phyloP scores from a whole-genome alignment of 2,113 vertebrate species.

The Porphyrio hochstetteri region DNA sequence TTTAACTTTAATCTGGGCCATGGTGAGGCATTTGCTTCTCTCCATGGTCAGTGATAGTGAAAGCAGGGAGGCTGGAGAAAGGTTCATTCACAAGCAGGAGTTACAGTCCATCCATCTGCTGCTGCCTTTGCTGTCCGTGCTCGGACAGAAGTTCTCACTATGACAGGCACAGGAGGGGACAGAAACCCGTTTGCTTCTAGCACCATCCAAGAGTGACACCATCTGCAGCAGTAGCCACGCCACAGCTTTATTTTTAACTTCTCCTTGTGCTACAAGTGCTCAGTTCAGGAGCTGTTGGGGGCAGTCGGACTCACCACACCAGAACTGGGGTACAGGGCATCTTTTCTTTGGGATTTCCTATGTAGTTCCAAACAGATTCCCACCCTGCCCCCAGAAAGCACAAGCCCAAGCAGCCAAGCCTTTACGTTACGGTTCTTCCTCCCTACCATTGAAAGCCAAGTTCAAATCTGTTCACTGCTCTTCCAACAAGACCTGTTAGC shows the following conservation, averaged over 20 bases:
- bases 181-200: background rate
- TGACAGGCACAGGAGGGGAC: background rate
- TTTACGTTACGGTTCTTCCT: background rate
- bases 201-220: constrained; percentile 16
- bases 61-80: background rate
- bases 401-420: background rate
- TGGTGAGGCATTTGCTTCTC: background rate
- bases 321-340: background rate
- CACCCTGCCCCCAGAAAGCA: background rate
- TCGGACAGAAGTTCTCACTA: background rate
- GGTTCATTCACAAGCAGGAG: background rate
- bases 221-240: constrained; percentile 29
- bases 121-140: background rate
- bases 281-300: background rate
- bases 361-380: background rate
- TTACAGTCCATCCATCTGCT: background rate
- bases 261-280: background rate
- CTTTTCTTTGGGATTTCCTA: background rate
- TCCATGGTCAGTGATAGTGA: background rate
- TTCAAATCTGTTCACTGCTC: background rate
- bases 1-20: background rate
- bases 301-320: background rate
- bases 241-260: background rate
- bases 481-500: background rate
- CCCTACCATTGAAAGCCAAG: background rate